Percentiles rank a stretch among this genome's conserved stretches.
Evolutionary conservation across 2,113 vertebrate genomes (phyloP).

Genomic region (Pygathrix nemaeus): DNA sequence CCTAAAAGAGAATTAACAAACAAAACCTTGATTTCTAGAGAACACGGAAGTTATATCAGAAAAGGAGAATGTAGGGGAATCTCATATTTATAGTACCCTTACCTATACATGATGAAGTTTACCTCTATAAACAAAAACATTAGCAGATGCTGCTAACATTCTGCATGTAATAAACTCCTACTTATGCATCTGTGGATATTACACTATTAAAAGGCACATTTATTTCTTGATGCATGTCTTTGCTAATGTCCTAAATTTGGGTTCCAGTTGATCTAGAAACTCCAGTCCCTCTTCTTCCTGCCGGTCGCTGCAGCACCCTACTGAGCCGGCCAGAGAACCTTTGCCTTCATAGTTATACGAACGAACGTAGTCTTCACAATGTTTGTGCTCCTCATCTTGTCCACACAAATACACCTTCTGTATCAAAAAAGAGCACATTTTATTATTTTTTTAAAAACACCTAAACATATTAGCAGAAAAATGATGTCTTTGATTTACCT

Average conservation of each 20-base stretch:
- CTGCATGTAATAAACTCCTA: background rate
- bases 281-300: slow-evolving; percentile 88
- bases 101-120: background rate
- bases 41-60: background rate
- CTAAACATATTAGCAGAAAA: slow-evolving; percentile 85
- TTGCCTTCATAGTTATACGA: slow-evolving; percentile 91
- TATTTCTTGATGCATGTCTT: slow-evolving; percentile 86
- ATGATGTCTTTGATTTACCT: slow-evolving; percentile 89
- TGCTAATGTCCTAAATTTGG: slow-evolving; percentile 94
- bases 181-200: background rate
- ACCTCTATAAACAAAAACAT: background rate
- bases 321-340: slow-evolving; percentile 91
- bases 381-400: slow-evolving; percentile 88
- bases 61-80: background rate
- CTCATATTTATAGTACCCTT: background rate
- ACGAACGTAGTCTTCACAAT: slow-evolving; percentile 89
- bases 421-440: slow-evolving; percentile 67
- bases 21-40: background rate
- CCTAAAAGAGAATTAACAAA: background rate
- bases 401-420: slow-evolving; percentile 89
- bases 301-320: slow-evolving; percentile 93
- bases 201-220: slow-evolving; percentile 35
- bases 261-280: slow-evolving; percentile 93
- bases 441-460: slow-evolving; percentile 82
- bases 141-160: background rate